Conservation (phyloP, 2,888 invertebrate genomes). For the Polydrusus tereticollis region DNA sequence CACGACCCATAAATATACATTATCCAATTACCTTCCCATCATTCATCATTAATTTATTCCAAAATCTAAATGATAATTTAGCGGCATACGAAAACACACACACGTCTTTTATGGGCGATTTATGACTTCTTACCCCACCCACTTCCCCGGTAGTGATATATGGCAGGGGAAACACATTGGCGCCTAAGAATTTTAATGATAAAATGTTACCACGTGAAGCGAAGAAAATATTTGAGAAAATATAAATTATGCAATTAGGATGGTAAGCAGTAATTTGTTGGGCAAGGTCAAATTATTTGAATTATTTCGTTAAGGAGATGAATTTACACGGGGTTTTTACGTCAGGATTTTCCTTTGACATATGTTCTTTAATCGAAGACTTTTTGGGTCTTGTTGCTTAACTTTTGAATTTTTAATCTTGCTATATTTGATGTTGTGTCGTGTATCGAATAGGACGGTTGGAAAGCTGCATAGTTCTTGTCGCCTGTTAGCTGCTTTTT, state of each 20-base stretch:
- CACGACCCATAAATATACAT: not conserved
- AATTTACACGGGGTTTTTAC: no score
- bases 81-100: constrained; percentile 43
- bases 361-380: no score
- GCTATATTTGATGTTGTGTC: no score
- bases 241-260: constrained; percentile 50
- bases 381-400: no score
- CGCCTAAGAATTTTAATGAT: constrained; percentile 48
- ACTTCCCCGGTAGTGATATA: constrained; percentile 47
- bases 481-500: no score
- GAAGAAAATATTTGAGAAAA: constrained; percentile 13
- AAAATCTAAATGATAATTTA: constrained; percentile 44
- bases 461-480: no score
- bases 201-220: constrained; percentile 45
- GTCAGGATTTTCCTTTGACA: no score
- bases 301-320: not conserved
- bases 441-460: no score
- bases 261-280: constrained; percentile 31
- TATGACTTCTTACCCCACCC: constrained; percentile 46
- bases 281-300: constrained; percentile 16
- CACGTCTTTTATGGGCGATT: constrained; percentile 43
- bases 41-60: constrained; percentile 44
- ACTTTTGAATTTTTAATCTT: no score
- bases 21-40: constrained; percentile 38
- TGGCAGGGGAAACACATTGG: constrained; percentile 45